Conservation (phyloP, 2,888 invertebrate genomes). For the Frankliniella fusca region DNA sequence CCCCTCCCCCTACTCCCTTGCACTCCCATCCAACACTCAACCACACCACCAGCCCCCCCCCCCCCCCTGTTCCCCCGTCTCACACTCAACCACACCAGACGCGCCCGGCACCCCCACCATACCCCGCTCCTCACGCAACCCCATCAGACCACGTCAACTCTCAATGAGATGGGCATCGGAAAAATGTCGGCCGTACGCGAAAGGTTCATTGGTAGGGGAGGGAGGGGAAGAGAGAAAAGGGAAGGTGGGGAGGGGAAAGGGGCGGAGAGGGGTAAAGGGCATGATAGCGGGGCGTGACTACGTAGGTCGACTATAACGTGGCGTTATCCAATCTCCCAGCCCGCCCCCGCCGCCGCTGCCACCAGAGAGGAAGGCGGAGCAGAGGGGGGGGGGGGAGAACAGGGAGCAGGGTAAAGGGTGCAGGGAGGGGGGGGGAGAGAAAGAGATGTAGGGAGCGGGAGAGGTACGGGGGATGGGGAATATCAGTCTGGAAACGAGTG, state of each 20-base stretch:
- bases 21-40: not conserved
- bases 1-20: not conserved
- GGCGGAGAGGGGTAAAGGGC: too few species aligned
- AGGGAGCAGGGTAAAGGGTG: not conserved
- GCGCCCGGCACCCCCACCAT: not conserved
- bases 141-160: constrained; percentile 18
- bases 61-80: not conserved
- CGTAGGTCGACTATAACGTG: not conserved
- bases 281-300: not conserved
- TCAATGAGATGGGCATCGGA: constrained; percentile 26
- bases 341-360: not conserved
- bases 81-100: not conserved
- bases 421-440: not conserved
- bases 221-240: not conserved
- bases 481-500: not conserved
- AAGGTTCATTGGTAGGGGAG: not conserved
- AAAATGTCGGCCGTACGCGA: not conserved
- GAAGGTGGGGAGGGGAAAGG: not conserved
- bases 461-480: too few species aligned
- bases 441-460: not conserved
- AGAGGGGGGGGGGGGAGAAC: not conserved
- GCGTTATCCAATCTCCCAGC: constrained; percentile 10
- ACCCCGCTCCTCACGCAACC: not conserved
- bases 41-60: not conserved
- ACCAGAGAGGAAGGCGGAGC: not conserved